These are phyloP conservation scores for Eurosta solidaginis DNA, from an alignment of 1,140 invertebrate genomes.

Conservation along the genomic window DNA sequence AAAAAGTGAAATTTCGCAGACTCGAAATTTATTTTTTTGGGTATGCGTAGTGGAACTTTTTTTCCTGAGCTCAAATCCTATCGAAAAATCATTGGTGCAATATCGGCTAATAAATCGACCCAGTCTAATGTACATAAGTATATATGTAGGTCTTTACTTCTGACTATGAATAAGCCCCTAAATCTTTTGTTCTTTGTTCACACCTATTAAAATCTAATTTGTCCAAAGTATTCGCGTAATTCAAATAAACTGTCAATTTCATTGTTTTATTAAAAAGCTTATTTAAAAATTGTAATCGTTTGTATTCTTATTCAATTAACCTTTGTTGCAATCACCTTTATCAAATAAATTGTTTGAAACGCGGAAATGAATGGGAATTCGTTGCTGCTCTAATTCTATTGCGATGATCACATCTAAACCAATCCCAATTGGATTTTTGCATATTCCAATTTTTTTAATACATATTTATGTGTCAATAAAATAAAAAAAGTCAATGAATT, in stretches of 20 bases:
- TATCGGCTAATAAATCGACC: too few species aligned
- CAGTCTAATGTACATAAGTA: too few species aligned
- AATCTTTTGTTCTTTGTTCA: neutral
- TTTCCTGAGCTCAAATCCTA: too few species aligned
- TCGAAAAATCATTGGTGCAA: too few species aligned
- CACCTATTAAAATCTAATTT: neutral
- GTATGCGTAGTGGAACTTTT: too few species aligned
- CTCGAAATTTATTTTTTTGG: too few species aligned
- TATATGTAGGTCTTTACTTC: too few species aligned
- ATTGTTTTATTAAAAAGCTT: neutral
- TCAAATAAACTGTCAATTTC: neutral
- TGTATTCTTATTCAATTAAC: neutral
- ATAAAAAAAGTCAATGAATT: neutral
- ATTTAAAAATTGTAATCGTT: neutral
- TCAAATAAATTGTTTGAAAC: neutral
- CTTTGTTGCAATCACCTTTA: slow-evolving; percentile 13
- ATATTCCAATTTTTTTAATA: neutral
- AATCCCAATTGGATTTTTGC: neutral
- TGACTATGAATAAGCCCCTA: neutral
- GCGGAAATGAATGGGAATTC: neutral
- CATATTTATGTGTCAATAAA: neutral
- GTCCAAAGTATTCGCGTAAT: too few species aligned
- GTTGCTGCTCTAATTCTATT: neutral
- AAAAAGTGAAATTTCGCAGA: too few species aligned
- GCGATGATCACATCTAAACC: neutral